Conservation (phyloP, 2,113 vertebrate genomes). For the Mustela nigripes region DNA sequence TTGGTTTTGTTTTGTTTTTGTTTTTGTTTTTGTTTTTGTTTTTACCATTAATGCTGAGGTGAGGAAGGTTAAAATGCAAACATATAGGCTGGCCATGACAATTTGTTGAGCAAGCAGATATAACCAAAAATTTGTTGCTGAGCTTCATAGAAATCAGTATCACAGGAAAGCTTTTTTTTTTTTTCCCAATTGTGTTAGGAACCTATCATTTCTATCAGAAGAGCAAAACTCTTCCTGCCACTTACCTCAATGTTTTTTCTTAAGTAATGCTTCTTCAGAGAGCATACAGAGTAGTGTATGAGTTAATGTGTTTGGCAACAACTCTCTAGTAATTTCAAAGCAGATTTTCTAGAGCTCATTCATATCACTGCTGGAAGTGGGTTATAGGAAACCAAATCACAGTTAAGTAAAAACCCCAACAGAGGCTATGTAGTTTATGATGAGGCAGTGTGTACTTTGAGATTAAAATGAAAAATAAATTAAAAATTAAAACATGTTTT, state of each 20-base stretch:
- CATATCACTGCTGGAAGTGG: neutral
- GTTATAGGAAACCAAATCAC: neutral
- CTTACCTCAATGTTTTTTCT: neutral
- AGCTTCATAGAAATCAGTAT: neutral
- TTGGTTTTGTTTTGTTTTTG: no score
- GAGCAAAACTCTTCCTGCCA: neutral
- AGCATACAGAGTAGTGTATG: neutral
- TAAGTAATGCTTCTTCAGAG: neutral
- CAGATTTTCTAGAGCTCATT: neutral
- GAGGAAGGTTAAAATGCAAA: neutral
- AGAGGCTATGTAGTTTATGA: neutral
- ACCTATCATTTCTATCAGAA: neutral
- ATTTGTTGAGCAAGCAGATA: neutral
- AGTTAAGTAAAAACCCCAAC: neutral
- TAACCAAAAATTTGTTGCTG: neutral
- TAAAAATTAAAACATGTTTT: neutral
- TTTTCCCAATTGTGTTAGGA: neutral
- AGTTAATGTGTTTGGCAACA: neutral
- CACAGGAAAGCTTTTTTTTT: neutral
- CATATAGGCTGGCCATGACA: neutral
- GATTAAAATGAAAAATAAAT: neutral
- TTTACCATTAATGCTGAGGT: neutral
- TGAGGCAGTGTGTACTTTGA: neutral
- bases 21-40: neutral
- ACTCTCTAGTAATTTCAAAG: neutral